Conservation (phyloP, 2,113 vertebrate genomes). For the Mastomys natalensis region DNA sequence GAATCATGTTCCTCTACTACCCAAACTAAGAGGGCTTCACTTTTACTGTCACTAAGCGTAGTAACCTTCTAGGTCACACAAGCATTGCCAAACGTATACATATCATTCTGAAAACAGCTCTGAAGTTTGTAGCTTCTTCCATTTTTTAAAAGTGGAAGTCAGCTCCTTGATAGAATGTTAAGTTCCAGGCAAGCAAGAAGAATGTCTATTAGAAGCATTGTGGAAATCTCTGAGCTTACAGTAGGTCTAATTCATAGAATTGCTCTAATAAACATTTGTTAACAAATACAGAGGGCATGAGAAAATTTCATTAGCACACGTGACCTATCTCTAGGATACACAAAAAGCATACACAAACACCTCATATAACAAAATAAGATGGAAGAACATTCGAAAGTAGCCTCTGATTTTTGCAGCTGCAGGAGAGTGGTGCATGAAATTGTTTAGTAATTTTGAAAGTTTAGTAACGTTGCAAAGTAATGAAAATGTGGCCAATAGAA, state of each 20-base stretch:
- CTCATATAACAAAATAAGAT: not conserved
- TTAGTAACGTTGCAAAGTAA: not conserved
- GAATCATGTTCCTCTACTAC: not conserved
- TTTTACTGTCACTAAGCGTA: not conserved
- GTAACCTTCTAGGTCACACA: not conserved
- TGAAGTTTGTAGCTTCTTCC: not conserved
- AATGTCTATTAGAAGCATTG: not conserved
- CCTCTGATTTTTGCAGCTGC: not conserved
- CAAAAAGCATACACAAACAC: not conserved
- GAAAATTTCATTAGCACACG: not conserved
- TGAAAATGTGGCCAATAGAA: not conserved
- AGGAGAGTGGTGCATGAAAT: not conserved
- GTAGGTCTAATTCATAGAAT: not conserved
- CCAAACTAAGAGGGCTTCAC: not conserved
- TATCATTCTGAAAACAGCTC: not conserved
- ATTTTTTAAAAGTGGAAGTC: not conserved
- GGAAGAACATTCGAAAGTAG: not conserved
- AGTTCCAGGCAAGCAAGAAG: not conserved
- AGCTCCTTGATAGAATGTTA: not conserved
- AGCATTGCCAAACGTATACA: not conserved
- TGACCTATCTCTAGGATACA: not conserved
- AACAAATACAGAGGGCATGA: not conserved
- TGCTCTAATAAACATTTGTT: not conserved
- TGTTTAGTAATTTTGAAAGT: not conserved
- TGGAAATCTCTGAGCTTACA: constrained; percentile 6